Percentiles rank a stretch among this genome's conserved stretches.
Conservation (phyloP, 1,140 invertebrate species). For the Temnothorax curvispinosus region DNA sequence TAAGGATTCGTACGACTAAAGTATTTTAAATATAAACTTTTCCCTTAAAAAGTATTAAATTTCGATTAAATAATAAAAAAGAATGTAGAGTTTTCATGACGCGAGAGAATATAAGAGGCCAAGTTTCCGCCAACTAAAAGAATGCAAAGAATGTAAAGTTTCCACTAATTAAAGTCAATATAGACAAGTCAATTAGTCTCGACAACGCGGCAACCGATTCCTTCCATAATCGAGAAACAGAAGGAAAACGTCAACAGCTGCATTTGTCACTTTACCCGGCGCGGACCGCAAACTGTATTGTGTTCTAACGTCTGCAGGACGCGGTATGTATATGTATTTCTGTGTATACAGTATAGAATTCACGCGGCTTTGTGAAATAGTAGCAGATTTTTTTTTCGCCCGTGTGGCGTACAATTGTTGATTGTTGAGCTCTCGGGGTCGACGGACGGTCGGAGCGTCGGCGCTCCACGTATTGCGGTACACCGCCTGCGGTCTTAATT, state of each 20-base stretch:
- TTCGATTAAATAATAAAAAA: background rate
- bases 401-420: conserved; percentile 16
- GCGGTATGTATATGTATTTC: background rate
- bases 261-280: conserved; percentile 9
- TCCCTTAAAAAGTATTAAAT: background rate
- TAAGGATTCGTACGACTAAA: background rate
- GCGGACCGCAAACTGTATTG: background rate
- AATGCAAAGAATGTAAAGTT: background rate
- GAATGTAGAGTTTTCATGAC: background rate
- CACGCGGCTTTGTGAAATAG: conserved; percentile 10
- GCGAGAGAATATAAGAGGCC: background rate
- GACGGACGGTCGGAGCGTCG: background rate
- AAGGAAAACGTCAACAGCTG: background rate
- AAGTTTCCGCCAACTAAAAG: background rate
- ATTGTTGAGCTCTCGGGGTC: conserved; percentile 16
- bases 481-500: conserved; percentile 54
- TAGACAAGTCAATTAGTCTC: background rate
- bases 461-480: conserved; percentile 46
- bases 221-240: background rate
- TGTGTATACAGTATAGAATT: background rate
- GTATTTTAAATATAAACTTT: background rate
- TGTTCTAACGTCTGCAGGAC: background rate
- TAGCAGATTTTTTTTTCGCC: conserved; percentile 38
- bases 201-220: background rate
- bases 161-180: background rate